These are phyloP conservation scores for Allygus modestus DNA, from an alignment of 2,888 invertebrate species.

Conservation along the genomic window DNA sequence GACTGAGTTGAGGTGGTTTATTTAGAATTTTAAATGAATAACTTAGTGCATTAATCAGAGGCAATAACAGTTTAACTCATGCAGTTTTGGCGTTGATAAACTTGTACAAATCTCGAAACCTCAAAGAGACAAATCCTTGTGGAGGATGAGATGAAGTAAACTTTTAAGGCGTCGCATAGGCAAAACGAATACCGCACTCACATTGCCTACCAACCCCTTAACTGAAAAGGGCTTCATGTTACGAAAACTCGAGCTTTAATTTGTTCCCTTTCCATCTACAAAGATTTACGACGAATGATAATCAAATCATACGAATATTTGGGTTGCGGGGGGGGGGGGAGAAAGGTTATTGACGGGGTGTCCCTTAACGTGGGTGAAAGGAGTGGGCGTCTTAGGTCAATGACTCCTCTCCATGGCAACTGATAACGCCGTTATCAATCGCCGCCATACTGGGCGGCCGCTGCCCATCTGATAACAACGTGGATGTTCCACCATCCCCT, in stretches of 20 bases:
- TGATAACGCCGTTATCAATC: constrained; percentile 28
- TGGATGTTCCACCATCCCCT: background rate
- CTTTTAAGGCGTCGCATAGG: background rate
- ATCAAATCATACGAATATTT: too few relatives aligned
- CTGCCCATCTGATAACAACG: constrained; percentile 32
- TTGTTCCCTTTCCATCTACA: too few relatives aligned
- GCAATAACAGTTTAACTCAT: too few relatives aligned
- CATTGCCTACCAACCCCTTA: constrained; percentile 16
- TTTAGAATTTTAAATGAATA: too few relatives aligned
- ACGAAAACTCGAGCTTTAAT: background rate
- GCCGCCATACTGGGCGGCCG: constrained; percentile 9
- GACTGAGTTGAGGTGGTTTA: too few relatives aligned
- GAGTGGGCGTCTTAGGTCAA: constrained; percentile 31
- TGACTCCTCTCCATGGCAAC: constrained; percentile 36
- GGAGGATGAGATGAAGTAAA: background rate
- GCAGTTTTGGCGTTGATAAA: too few relatives aligned
- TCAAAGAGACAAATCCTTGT: too few relatives aligned
- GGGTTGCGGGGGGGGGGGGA: background rate
- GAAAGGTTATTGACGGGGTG: background rate
- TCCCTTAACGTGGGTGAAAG: background rate
- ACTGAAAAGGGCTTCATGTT: background rate
- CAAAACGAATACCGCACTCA: background rate
- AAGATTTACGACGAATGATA: too few relatives aligned
- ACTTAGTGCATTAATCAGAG: too few relatives aligned
- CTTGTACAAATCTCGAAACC: too few relatives aligned